phyloP scores from a whole-genome alignment of 2,113 vertebrate genomes.

The Notiomystis cincta region DNA sequence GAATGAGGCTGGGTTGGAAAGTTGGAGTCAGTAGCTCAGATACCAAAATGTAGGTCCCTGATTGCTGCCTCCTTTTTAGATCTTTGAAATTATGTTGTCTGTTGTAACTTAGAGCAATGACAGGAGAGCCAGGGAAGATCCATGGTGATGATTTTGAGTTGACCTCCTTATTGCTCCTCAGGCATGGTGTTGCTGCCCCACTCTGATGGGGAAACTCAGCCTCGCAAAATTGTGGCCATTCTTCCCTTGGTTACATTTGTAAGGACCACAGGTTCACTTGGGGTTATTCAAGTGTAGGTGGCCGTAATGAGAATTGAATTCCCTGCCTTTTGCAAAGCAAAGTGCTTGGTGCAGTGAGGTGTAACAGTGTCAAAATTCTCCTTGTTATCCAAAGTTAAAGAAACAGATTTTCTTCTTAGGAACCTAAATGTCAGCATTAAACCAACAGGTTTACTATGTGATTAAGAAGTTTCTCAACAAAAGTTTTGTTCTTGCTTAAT shows the following conservation, averaged over 20 bases:
- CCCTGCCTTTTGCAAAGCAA: neutral
- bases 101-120: neutral
- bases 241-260: neutral
- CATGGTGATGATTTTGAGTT: neutral
- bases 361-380: neutral
- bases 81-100: neutral
- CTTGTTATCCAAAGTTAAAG: neutral
- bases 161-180: neutral
- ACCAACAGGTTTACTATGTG: neutral
- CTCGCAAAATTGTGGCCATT: neutral
- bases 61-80: neutral
- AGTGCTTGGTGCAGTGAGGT: neutral
- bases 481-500: constrained; percentile 36
- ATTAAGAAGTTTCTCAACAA: constrained; percentile 40
- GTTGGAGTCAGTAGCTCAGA: neutral
- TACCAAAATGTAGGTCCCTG: neutral
- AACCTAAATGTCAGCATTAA: neutral
- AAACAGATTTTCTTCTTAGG: constrained; percentile 34
- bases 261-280: accelerated
- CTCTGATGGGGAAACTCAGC: neutral
- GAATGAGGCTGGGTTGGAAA: neutral
- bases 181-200: neutral
- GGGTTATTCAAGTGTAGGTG: neutral
- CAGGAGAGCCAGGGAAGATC: neutral
- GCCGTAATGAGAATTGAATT: neutral